Conservation (phyloP, 2,113 vertebrate genomes). For the Acanthisitta chloris region DNA sequence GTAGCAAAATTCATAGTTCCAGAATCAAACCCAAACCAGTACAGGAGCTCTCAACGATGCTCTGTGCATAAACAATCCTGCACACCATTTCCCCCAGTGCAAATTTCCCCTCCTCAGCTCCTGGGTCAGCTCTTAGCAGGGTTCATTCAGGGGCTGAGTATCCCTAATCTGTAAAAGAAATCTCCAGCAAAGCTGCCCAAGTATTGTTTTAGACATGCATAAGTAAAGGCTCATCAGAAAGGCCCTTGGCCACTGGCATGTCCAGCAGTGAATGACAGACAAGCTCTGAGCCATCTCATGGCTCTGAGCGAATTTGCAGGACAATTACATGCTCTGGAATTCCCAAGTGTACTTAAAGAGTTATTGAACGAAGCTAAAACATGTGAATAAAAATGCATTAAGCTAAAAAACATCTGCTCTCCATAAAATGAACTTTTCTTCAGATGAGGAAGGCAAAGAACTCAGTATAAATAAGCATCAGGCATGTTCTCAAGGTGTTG, state of each 20-base stretch:
- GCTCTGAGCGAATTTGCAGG: slow-evolving; percentile 28
- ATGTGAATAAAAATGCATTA: slow-evolving; percentile 57
- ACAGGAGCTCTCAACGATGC: not conserved
- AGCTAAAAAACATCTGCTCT: slow-evolving; percentile 59
- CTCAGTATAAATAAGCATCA: slow-evolving; percentile 37
- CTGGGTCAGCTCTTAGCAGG: not conserved
- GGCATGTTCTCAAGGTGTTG: slow-evolving; percentile 61
- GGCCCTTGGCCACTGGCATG: not conserved
- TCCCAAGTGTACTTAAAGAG: slow-evolving; percentile 30
- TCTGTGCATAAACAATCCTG: not conserved
- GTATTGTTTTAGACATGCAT: not conserved
- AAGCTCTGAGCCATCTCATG: not conserved
- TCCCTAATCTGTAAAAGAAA: not conserved
- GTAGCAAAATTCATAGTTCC: not conserved
- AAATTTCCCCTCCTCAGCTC: not conserved
- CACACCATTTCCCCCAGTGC: not conserved
- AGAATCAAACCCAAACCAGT: not conserved
- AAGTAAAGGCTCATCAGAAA: not conserved
- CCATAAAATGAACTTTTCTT: slow-evolving; percentile 60
- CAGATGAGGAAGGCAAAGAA: slow-evolving; percentile 48
- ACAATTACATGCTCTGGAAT: slow-evolving; percentile 50
- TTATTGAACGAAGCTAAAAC: slow-evolving; percentile 63
- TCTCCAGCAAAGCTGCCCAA: not conserved
- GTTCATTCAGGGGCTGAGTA: not conserved
- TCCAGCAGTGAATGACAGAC: slow-evolving; percentile 34